Evolutionary conservation across 2,888 invertebrate genomes (phyloP).

Genomic region (Euproctis similis): DNA sequence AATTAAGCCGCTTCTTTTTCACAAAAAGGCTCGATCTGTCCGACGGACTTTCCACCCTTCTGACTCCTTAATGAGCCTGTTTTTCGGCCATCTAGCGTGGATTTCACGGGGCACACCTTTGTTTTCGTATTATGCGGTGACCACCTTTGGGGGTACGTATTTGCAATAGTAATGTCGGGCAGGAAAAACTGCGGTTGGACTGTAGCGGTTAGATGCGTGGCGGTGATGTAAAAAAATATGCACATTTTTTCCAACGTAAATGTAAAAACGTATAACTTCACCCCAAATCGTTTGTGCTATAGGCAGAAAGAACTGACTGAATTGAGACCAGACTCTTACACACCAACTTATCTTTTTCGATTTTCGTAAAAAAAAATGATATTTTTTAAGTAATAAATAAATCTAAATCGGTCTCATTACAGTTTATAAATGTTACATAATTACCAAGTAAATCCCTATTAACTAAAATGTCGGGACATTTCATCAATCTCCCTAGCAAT

Average conservation of each 20-base stretch:
- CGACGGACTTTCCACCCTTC: constrained; percentile 65
- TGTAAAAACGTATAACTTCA: no score
- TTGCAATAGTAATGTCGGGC: constrained; percentile 36
- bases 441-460: no score
- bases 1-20: constrained; percentile 75
- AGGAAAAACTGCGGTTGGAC: constrained; percentile 12
- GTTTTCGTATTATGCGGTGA: constrained; percentile 52
- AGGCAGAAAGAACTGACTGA: no score
- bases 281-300: no score
- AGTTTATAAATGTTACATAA: no score
- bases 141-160: constrained; percentile 29
- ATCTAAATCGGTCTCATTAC: no score
- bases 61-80: constrained; percentile 73
- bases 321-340: no score
- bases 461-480: neutral
- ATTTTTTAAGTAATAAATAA: no score
- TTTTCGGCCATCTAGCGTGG: constrained; percentile 60
- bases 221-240: no score
- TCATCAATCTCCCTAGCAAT: constrained; percentile 8
- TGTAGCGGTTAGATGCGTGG: constrained; percentile 2
- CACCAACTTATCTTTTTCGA: no score
- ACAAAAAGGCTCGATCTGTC: constrained; percentile 60
- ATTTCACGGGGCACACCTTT: constrained; percentile 51
- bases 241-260: no score
- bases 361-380: no score